Percentiles rank a stretch among this genome's conserved stretches.
phyloP scores from a whole-genome alignment of 2,113 vertebrate species.

The Apeltes quadracus region DNA sequence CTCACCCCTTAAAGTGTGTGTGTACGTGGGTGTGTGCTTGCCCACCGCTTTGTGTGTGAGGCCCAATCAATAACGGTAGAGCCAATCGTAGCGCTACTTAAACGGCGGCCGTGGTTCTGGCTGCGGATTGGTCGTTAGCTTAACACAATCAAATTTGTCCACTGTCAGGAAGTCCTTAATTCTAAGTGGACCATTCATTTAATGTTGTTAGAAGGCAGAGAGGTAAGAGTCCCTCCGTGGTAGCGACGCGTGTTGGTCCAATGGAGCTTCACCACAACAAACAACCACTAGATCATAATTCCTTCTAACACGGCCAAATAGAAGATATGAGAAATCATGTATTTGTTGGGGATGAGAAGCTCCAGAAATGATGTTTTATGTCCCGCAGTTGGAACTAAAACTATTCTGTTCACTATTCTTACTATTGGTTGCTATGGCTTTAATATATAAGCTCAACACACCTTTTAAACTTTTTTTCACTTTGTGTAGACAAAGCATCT shows the following conservation, averaged over 20 bases:
- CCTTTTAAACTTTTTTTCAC: background rate
- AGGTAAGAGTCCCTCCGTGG: constrained; percentile 25
- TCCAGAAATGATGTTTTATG: background rate
- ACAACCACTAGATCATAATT: constrained; percentile 13
- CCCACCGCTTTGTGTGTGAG: constrained; percentile 7
- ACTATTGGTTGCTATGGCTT: background rate
- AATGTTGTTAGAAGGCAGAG: constrained; percentile 47
- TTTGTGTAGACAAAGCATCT: background rate
- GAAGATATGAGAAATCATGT: background rate
- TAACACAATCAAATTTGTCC: constrained; percentile 70
- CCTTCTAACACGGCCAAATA: background rate
- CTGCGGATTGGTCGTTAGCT: constrained; percentile 50
- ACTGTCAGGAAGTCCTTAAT: constrained; percentile 65
- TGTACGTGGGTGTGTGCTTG: constrained; percentile 73
- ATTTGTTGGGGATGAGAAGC: background rate
- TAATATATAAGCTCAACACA: background rate
- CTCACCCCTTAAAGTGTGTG: constrained; percentile 75
- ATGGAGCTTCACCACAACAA: constrained; percentile 19
- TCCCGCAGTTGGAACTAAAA: background rate
- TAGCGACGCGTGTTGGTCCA: constrained; percentile 17
- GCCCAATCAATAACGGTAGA: constrained; percentile 68
- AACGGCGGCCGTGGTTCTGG: constrained; percentile 33
- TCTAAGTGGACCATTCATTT: constrained; percentile 68
- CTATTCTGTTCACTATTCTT: background rate
- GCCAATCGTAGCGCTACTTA: constrained; percentile 42